Percentiles rank a stretch among this genome's conserved stretches.
Conservation (phyloP, 2,797 vertebrate species). For the Threskiornis aethiopicus region DNA sequence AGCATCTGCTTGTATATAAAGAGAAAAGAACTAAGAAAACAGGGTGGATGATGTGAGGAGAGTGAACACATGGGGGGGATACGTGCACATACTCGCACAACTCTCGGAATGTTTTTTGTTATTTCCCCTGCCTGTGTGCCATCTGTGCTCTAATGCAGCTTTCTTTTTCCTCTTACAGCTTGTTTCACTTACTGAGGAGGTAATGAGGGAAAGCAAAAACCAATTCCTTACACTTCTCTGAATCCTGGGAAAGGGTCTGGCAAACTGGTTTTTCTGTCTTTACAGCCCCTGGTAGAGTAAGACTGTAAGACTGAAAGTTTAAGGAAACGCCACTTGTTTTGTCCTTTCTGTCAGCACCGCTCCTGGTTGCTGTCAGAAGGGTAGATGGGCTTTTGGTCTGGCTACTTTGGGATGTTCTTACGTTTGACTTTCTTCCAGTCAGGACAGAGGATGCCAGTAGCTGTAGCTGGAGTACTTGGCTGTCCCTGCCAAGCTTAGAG, state of each 20-base stretch:
- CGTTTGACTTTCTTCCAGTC: neutral
- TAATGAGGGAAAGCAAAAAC: neutral
- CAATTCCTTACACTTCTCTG: neutral
- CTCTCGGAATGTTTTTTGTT: neutral
- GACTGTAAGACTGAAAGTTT: neutral
- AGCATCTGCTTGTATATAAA: neutral
- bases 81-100: neutral
- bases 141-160: accelerated
- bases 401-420: neutral
- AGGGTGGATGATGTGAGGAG: neutral
- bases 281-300: neutral
- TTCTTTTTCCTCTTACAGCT: neutral
- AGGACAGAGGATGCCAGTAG: neutral
- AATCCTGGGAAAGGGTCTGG: neutral
- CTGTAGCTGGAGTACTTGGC: neutral
- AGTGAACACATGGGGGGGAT: neutral
- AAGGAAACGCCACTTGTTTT: neutral
- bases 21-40: neutral
- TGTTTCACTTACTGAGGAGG: neutral
- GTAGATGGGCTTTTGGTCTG: neutral
- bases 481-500: neutral
- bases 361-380: neutral
- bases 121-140: neutral
- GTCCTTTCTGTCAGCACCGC: neutral
- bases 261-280: neutral